Evolutionary conservation across 2,888 invertebrate genomes (phyloP).

Genomic region (Mythimna lalbum): DNA sequence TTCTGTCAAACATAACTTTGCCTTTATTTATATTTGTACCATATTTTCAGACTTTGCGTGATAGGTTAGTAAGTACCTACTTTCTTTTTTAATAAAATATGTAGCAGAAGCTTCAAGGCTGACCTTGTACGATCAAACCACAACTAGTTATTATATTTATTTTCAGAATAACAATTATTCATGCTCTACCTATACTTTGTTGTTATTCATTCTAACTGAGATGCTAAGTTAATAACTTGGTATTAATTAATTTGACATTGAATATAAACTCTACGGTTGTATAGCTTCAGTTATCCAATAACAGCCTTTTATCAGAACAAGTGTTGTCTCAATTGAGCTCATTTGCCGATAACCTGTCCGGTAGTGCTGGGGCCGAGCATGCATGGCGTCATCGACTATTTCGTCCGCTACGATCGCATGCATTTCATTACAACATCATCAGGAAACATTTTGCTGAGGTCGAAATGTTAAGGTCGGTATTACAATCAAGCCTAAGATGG

Average conservation of each 20-base stretch:
- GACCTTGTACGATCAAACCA: constrained; percentile 34
- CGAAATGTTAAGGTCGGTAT: constrained; percentile 63
- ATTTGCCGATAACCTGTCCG: constrained; percentile 79
- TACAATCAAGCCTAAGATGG: constrained; percentile 42
- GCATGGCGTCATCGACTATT: constrained; percentile 80
- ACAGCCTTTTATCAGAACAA: constrained; percentile 71
- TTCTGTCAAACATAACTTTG: constrained; percentile 31
- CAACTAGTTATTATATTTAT: constrained; percentile 16
- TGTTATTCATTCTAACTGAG: constrained; percentile 11
- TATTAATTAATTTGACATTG: constrained; percentile 69
- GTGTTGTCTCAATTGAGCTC: constrained; percentile 81
- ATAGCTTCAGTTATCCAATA: constrained; percentile 68
- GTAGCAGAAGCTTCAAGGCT: constrained; percentile 27
- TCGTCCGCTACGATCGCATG: constrained; percentile 62
- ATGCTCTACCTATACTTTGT: constrained; percentile 5
- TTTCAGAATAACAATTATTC: constrained; percentile 31
- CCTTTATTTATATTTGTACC: constrained; percentile 28
- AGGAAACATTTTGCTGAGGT: constrained; percentile 71
- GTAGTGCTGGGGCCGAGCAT: constrained; percentile 50
- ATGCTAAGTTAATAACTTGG: constrained; percentile 37
- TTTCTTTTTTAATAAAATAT: constrained; percentile 18
- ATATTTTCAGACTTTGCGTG: constrained; percentile 29
- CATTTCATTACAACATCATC: constrained; percentile 63
- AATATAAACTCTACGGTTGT: constrained; percentile 49
- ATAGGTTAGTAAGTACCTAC: neutral